Percentiles rank a stretch among this genome's conserved stretches.
Conservation (phyloP, 1,140 invertebrate species). For the Calephelis nemesis region DNA sequence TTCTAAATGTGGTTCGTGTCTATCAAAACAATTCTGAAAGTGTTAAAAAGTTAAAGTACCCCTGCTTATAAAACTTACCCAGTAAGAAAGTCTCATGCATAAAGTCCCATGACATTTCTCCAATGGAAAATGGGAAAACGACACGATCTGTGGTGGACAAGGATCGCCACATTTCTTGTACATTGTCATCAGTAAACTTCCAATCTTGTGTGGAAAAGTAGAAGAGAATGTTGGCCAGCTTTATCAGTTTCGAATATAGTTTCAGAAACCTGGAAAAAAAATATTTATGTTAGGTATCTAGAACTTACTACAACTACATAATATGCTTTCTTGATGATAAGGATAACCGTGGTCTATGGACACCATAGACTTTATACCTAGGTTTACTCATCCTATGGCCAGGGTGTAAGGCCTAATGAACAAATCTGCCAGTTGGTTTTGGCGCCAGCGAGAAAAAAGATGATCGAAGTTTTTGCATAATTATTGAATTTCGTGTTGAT, state of each 20-base stretch:
- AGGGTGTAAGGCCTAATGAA: too few relatives aligned
- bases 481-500: too few relatives aligned
- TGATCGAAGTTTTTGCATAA: too few relatives aligned
- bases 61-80: constrained; percentile 34
- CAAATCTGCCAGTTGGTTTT: too few relatives aligned
- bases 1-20: too few relatives aligned
- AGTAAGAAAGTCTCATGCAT: constrained; percentile 54
- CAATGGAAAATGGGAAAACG: constrained; percentile 86
- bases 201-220: constrained; percentile 87
- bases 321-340: too few relatives aligned
- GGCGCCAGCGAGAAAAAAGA: too few relatives aligned
- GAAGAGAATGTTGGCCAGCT: constrained; percentile 84
- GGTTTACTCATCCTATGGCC: too few relatives aligned
- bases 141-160: constrained; percentile 82
- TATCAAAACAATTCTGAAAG: too few relatives aligned
- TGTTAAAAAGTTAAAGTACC: not conserved
- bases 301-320: too few relatives aligned
- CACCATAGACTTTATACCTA: too few relatives aligned
- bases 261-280: constrained; percentile 81
- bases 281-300: not conserved
- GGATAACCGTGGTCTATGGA: too few relatives aligned
- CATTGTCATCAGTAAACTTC: constrained; percentile 83
- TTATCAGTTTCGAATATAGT: constrained; percentile 85
- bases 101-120: constrained; percentile 83
- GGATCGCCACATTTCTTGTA: constrained; percentile 80